Evolutionary conservation across 1,140 invertebrate species (phyloP).

Genomic region (Leucophenga varia): DNA sequence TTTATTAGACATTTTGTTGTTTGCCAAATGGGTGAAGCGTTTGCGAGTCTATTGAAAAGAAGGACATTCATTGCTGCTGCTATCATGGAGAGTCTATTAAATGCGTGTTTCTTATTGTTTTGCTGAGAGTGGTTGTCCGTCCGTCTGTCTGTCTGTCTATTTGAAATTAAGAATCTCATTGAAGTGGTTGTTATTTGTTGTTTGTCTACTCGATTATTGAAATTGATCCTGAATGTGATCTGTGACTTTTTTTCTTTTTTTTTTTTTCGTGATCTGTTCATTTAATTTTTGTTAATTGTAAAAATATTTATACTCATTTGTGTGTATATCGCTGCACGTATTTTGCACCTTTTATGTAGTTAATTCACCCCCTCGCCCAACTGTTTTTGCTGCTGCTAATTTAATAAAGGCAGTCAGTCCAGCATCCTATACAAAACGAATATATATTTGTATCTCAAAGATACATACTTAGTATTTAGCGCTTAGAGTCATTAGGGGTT

Average conservation of each 20-base stretch:
- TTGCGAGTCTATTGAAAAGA: conserved; percentile 49
- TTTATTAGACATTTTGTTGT: conserved; percentile 55
- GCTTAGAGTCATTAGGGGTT: conserved; percentile 53
- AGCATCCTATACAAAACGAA: too few relatives aligned
- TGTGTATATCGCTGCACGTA: conserved; percentile 15
- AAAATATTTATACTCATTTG: conserved; percentile 55
- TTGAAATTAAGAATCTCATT: conserved; percentile 12
- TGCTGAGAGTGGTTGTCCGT: conserved; percentile 33
- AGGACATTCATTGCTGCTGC: conserved; percentile 47
- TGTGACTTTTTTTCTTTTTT: conserved; percentile 11
- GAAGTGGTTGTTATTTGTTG: conserved; percentile 49
- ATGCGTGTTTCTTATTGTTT: conserved; percentile 45
- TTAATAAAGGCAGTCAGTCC: too few relatives aligned
- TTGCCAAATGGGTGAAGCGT: too few relatives aligned
- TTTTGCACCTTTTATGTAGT: conserved; percentile 44
- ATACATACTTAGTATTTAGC: too few relatives aligned
- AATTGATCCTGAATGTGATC: conserved; percentile 13
- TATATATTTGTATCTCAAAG: too few relatives aligned
- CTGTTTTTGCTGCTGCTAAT: too few relatives aligned
- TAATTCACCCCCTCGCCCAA: conserved; percentile 18
- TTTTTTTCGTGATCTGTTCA: conserved; percentile 41
- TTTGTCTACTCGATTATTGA: conserved; percentile 16
- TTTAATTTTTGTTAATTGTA: conserved; percentile 53
- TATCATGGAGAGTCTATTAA: conserved; percentile 39
- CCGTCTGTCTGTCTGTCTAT: conserved; percentile 29